Evolutionary conservation across 2,888 invertebrate genomes (phyloP), one percentile per base, ranked within the genome.

Genomic region (Sylvicola cinctus): DNA sequence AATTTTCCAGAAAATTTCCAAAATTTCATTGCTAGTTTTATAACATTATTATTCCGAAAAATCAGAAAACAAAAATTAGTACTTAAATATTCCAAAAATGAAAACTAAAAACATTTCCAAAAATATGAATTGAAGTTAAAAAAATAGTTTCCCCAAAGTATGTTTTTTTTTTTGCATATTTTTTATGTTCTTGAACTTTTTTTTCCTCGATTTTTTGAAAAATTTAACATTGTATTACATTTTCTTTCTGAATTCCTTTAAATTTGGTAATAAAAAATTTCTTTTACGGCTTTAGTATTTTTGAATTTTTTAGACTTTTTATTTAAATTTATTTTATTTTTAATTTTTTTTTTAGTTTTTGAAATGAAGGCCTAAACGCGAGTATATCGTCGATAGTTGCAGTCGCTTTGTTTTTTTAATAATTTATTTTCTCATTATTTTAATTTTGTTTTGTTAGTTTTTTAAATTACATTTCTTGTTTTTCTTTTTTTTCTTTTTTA

Each of bases 311-410:
- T 40, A 36, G 41, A 36, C 39, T 41, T 41, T 36, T 35, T 39
- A 37, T 39, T 36, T 38, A 35, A 39, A 58, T 58, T 51, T 60
- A 55, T 56, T 55, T 52, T 55, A 52, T 50, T 51, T 49, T 53
- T 54, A 47, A 47, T 51, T 44, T 45, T 44, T 43, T 43, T 42
- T 40, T 44, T 55, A 62, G 63, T 62, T 66, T 66, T 66, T 65
- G 66, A 65, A 67, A 65, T 63, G 64, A 67, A 67, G 66, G 66
- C 66, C 67, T 66, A 67, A 68, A 68, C 66, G 68, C 66, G 67
- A 67, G 67, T 67, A 49, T 47, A 65, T 66, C 63, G 65, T 66
- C 64, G 61, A 63, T 63, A 64, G 44, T 44, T 46, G 65, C 62
- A 65, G 63, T 64, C 62, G 44, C 45, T 46, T 45, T 42, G 38